A percentile compares a stretch with the other conserved stretches of the same genome.
Evolutionary conservation across 1,140 invertebrate genomes (phyloP).

Genomic region (Telenomus remus): DNA sequence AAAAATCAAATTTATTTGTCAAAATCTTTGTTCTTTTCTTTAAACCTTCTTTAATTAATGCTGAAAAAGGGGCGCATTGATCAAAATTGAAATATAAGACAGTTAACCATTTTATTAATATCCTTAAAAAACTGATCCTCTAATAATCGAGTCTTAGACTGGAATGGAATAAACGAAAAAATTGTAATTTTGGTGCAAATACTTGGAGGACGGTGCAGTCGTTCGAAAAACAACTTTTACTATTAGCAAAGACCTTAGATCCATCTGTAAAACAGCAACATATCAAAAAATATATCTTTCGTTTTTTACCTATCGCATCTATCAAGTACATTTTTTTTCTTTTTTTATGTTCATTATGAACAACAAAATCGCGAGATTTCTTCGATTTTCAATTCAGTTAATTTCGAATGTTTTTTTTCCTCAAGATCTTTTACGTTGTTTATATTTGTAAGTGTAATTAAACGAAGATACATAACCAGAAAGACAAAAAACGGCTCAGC

Average conservation of each 20-base stretch:
- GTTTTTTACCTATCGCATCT: slow-evolving; percentile 66
- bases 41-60: too few relatives aligned
- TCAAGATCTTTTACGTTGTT: too few relatives aligned
- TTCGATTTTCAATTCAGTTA: too few relatives aligned
- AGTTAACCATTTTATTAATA: background rate
- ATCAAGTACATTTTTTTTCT: slow-evolving; percentile 35
- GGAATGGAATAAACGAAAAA: slow-evolving; percentile 60
- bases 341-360: background rate
- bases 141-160: slow-evolving; percentile 61
- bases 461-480: too few relatives aligned
- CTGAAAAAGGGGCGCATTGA: too few relatives aligned
- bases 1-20: too few relatives aligned
- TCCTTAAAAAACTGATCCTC: slow-evolving; percentile 65
- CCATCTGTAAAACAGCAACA: slow-evolving; percentile 69
- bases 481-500: too few relatives aligned
- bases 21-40: too few relatives aligned
- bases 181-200: slow-evolving; percentile 24
- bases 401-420: too few relatives aligned
- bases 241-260: slow-evolving; percentile 32
- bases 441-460: too few relatives aligned
- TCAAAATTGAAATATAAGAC: background rate
- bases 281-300: slow-evolving; percentile 75
- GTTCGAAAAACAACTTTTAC: slow-evolving; percentile 12
- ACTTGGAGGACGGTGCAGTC: slow-evolving; percentile 20
- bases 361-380: too few relatives aligned